Percentiles rank a stretch among this genome's conserved stretches.
These are phyloP conservation scores for Loripinus fragilis DNA, from an alignment of 2,888 invertebrate species.

Conservation along the genomic window DNA sequence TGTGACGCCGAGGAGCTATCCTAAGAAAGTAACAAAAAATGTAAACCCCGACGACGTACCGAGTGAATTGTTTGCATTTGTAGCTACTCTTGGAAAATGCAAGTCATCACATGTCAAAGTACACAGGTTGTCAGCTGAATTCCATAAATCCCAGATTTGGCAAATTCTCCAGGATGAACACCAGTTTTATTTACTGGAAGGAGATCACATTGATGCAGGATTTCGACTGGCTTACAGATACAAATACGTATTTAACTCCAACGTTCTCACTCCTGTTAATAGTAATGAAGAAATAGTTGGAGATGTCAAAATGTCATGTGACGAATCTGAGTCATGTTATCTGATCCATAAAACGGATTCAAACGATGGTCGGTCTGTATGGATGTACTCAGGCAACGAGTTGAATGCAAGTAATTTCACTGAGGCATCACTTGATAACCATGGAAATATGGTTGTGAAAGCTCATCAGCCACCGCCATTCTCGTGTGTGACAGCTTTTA, in stretches of 20 bases:
- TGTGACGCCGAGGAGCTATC: no score
- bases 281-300: not conserved
- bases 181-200: not conserved
- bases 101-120: not conserved
- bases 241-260: not conserved
- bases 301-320: not conserved
- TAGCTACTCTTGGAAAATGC: not conserved
- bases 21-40: no score
- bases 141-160: not conserved
- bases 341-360: not conserved
- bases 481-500: not conserved
- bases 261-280: not conserved
- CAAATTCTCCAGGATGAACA: not conserved
- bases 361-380: not conserved
- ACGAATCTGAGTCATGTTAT: not conserved
- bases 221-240: not conserved
- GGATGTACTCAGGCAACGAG: not conserved
- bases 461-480: constrained; percentile 1
- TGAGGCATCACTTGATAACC: not conserved
- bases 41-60: no score
- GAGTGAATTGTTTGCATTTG: not conserved
- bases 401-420: not conserved
- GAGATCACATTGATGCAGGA: not conserved
- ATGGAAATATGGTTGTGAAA: not conserved
- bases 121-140: not conserved